Evolutionary conservation across 2,888 invertebrate genomes (phyloP), one percentile per base, ranked within the genome.

Genomic region (Urechis unicinctus): DNA sequence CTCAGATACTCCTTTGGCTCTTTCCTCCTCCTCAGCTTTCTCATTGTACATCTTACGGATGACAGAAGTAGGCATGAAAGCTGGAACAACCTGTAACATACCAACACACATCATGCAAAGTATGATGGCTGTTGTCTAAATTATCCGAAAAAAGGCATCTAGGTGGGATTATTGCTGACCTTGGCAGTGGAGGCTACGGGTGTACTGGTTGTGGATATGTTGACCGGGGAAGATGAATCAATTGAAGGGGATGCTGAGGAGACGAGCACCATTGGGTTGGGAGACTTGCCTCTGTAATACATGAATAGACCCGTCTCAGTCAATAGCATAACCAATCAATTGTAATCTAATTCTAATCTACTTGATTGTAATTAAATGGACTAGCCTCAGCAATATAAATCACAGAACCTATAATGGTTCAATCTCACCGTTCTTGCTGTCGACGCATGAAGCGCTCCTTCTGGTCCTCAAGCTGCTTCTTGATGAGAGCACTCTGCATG

Each of bases 1-100:
- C n/a, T n/a, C n/a, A n/a, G n/a, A n/a, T n/a, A n/a, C n/a, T n/a
- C 45, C 42, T 49, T 48, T 29, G 22, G 55, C 31, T 53, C 47
- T 53, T 30, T 72, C 71, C 51, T 72, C 71, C 57, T 73, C 72
- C 43, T 64, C 65, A 1, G 68, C 71, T 54, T 72, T 73, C 56
- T 74, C 75, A 30, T 67, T 72, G 4, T 91, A 92, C 91, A 93
- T 91, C 81, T 93, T 93, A 61, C 92, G 85, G 71, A 94, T 82
- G 60, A 94, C 94, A 60, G 93, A 91, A 30, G 93, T 94, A 57
- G 94, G 94, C 0, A 92, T 94, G 80, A 94, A 93, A 25, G 91
- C 88, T n/a, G 89, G 86, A 17, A 88, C 85, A 30, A 70, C 67
- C 45, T 67, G n/a, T n/a, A n/a, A n/a, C n/a, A n/a, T n/a, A n/a